A percentile compares a stretch with the other conserved stretches of the same genome.
These are phyloP conservation scores for Tor tambroides DNA, from an alignment of 2,113 vertebrate species.

Conservation along the genomic window DNA sequence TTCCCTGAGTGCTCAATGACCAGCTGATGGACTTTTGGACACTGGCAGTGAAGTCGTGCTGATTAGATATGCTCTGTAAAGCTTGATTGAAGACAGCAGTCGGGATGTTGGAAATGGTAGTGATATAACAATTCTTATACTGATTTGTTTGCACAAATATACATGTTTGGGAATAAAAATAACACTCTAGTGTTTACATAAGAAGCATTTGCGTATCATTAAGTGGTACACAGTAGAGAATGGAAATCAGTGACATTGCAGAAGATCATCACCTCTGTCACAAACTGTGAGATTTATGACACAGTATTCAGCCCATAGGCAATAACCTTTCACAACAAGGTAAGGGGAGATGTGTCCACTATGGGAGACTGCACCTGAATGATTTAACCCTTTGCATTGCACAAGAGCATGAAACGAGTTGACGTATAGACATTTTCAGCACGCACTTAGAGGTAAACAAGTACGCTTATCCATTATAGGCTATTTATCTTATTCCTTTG, in stretches of 20 bases:
- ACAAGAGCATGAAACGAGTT: background rate
- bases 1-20: conserved; percentile 18
- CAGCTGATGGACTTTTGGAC: conserved; percentile 33
- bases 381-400: conserved; percentile 12
- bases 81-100: conserved; percentile 26
- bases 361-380: conserved; percentile 55
- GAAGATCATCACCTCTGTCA: conserved; percentile 37
- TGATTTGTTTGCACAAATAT: background rate
- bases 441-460: background rate
- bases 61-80: conserved; percentile 40
- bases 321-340: conserved; percentile 69
- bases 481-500: background rate
- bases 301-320: conserved; percentile 66
- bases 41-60: conserved; percentile 35
- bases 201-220: background rate
- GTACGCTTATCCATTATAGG: background rate
- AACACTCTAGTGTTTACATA: background rate
- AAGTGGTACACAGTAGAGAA: background rate
- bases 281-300: conserved; percentile 32
- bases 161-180: background rate
- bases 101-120: background rate
- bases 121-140: background rate
- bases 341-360: conserved; percentile 73
- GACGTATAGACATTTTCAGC: background rate
- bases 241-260: conserved; percentile 22